phyloP scores from a whole-genome alignment of 2,888 invertebrate genomes.

The Dermolepida albohirtum region DNA sequence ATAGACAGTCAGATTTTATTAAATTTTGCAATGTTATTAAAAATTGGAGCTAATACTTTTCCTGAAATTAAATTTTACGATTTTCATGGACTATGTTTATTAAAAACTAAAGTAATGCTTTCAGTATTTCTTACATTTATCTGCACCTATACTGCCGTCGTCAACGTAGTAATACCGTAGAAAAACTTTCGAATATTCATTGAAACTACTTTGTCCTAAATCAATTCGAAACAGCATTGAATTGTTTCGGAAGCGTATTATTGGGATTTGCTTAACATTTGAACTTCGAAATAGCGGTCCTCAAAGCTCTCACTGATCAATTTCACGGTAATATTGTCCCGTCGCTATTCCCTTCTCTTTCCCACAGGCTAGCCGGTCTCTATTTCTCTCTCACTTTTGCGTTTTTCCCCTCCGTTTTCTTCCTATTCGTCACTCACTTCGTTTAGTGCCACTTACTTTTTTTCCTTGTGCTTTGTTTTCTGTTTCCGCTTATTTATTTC shows the following conservation, averaged over 20 bases:
- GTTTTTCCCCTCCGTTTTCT: conserved; percentile 46
- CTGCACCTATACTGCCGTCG: no score
- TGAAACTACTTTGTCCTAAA: conserved; percentile 33
- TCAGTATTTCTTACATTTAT: no score
- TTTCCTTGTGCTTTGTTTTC: conserved; percentile 54
- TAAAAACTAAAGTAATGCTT: no score
- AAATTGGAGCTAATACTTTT: no score
- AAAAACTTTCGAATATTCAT: conserved; percentile 33
- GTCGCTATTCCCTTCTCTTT: conserved; percentile 49
- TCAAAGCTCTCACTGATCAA: conserved; percentile 60
- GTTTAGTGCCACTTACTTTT: conserved; percentile 25
- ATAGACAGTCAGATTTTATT: no score
- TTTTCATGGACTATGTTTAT: no score
- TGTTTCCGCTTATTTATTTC: conserved; percentile 65
- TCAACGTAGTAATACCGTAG: no score
- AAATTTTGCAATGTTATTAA: no score
- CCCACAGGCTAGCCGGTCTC: background rate
- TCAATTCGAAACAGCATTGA: conserved; percentile 38
- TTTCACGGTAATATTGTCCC: conserved; percentile 65
- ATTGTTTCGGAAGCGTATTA: conserved; percentile 53
- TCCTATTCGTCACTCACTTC: conserved; percentile 35
- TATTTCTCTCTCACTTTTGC: conserved; percentile 29
- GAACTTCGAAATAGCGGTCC: conserved; percentile 59
- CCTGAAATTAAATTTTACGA: no score
- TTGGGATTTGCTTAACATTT: conserved; percentile 62